Evolutionary conservation across 1,140 invertebrate genomes (phyloP).

Genomic region (Drosophila aff.): DNA sequence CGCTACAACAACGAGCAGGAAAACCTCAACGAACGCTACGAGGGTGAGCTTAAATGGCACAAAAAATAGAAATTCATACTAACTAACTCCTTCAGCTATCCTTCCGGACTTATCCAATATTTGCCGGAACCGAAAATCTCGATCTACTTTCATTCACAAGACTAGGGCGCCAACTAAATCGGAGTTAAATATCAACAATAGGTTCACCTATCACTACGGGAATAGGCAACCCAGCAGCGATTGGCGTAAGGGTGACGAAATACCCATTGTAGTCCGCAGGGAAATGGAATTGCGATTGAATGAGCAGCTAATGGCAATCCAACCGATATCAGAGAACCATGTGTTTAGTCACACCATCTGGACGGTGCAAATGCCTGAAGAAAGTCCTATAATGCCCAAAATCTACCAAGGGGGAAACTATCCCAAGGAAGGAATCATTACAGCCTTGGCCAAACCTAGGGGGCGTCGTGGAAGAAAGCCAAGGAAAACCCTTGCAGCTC

Average conservation of each 20-base stretch:
- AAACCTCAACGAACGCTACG: slow-evolving; percentile 31
- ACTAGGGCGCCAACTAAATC: neutral
- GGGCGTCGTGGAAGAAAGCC: slow-evolving; percentile 1
- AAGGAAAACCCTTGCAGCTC: neutral
- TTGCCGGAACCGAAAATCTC: slow-evolving; percentile 9
- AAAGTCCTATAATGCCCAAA: neutral
- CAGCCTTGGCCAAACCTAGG: slow-evolving; percentile 15
- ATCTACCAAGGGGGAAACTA: neutral
- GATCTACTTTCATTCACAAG: neutral
- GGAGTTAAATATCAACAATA: slow-evolving; percentile 1
- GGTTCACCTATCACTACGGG: slow-evolving; percentile 47
- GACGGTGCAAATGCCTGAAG: slow-evolving; percentile 38
- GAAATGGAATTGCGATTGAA: slow-evolving; percentile 45
- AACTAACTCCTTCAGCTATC: slow-evolving; percentile 9
- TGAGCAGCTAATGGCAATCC: slow-evolving; percentile 45
- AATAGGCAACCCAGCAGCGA: slow-evolving; percentile 22
- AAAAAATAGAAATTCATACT: neutral
- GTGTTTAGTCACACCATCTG: slow-evolving; percentile 67
- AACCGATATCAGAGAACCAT: neutral
- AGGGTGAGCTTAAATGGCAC: slow-evolving; percentile 34
- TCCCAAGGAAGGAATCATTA: slow-evolving; percentile 40
- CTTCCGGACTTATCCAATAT: slow-evolving; percentile 26
- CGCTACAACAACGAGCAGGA: slow-evolving; percentile 44
- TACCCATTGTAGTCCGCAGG: slow-evolving; percentile 59
- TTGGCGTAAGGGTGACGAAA: slow-evolving; percentile 55